A percentile compares a stretch with the other conserved stretches of the same genome.
Conservation (phyloP, 2,888 invertebrate genomes). For the Leistus spinibarbis region DNA sequence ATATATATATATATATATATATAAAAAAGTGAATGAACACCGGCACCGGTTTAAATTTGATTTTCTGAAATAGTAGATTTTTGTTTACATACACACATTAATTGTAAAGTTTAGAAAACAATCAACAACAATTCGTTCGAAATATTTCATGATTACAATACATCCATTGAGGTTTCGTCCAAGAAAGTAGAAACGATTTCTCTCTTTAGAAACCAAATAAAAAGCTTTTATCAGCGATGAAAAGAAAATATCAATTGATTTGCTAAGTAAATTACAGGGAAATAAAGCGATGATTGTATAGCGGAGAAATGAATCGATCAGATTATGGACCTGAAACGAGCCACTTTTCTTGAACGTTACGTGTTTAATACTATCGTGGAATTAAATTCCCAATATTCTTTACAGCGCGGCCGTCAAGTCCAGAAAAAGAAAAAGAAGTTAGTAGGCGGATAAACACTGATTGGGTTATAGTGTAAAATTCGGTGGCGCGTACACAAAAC, state of each 20-base stretch:
- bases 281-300: background rate
- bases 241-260: background rate
- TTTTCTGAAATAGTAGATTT: too few relatives aligned
- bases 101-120: too few relatives aligned
- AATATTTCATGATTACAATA: too few relatives aligned
- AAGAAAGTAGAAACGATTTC: too few relatives aligned
- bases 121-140: too few relatives aligned
- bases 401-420: conserved; percentile 27
- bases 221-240: background rate
- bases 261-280: background rate
- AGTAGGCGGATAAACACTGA: conserved; percentile 25
- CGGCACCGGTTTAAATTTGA: too few relatives aligned
- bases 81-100: too few relatives aligned
- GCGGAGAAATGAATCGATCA: conserved; percentile 14
- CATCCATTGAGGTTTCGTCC: too few relatives aligned
- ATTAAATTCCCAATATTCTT: conserved; percentile 34
- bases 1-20: too few relatives aligned
- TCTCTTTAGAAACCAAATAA: background rate
- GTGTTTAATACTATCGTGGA: conserved; percentile 32
- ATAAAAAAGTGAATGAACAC: too few relatives aligned
- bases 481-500: conserved; percentile 15
- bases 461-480: conserved; percentile 31
- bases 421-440: conserved; percentile 7
- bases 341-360: conserved; percentile 21
- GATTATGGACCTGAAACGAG: conserved; percentile 15